Percentiles rank a stretch among this genome's conserved stretches.
phyloP scores from a whole-genome alignment of 2,888 invertebrate species.

The Sarcophaga variegata region DNA sequence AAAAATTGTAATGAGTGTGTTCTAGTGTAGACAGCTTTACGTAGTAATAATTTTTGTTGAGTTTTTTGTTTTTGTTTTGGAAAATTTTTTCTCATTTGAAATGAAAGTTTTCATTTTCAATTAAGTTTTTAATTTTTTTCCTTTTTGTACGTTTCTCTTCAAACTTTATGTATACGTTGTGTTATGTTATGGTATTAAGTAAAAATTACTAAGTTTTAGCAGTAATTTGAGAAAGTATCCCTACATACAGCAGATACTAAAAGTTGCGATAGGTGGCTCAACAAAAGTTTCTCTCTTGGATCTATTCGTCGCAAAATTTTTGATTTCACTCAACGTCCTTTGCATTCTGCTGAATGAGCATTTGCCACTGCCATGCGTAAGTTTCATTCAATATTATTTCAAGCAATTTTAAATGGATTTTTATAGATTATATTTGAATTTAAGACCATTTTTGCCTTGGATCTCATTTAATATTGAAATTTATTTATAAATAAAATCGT shows the following conservation, averaged over 20 bases:
- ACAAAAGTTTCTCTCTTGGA: too few relatives aligned
- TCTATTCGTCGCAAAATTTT: too few relatives aligned
- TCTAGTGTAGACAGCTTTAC: constrained; percentile 18
- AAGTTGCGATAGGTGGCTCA: too few relatives aligned
- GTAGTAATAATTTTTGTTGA: constrained; percentile 10
- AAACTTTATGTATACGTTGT: not conserved
- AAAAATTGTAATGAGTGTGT: constrained; percentile 9
- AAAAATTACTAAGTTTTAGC: not conserved
- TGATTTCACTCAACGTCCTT: too few relatives aligned
- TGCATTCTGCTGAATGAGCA: too few relatives aligned
- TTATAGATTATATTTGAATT: too few relatives aligned
- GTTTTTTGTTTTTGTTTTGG: not conserved
- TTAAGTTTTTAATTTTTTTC: constrained; percentile 34
- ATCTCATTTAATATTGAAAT: too few relatives aligned
- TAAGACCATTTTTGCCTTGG: too few relatives aligned
- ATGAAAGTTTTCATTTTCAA: constrained; percentile 50
- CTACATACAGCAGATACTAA: not conserved
- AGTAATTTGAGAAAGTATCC: constrained; percentile 2
- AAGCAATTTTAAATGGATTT: too few relatives aligned
- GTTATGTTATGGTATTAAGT: not conserved
- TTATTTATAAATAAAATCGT: too few relatives aligned
- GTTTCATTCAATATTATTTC: too few relatives aligned
- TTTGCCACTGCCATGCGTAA: too few relatives aligned
- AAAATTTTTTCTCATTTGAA: not conserved
- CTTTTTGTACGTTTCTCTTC: not conserved